These are phyloP conservation scores for Momotus momota DNA, from an alignment of 2,797 vertebrate genomes.

Conservation along the genomic window DNA sequence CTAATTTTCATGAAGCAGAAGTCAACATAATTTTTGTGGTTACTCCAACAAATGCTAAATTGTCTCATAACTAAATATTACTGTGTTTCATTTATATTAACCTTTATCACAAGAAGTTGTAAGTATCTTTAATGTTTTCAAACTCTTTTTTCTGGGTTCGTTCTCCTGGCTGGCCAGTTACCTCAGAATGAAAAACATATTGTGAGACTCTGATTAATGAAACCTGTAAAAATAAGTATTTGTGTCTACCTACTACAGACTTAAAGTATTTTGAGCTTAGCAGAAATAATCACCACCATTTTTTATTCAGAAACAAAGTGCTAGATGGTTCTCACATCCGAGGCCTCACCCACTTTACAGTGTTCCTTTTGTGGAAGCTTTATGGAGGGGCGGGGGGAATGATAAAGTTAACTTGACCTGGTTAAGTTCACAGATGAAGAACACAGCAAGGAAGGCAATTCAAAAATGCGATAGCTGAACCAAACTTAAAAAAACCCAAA, in stretches of 20 bases:
- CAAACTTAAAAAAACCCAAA: not conserved
- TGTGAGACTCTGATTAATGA: not conserved
- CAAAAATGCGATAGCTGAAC: not conserved
- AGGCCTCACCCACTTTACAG: not conserved
- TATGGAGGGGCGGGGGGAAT: not conserved
- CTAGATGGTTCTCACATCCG: constrained; percentile 2
- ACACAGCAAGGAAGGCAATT: not conserved
- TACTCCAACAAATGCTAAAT: not conserved
- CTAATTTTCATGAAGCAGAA: not conserved
- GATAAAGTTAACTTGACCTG: not conserved
- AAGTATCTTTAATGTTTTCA: constrained; percentile 3
- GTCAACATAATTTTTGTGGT: not conserved
- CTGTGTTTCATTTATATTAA: not conserved
- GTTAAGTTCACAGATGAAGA: not conserved
- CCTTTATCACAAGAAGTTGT: not conserved
- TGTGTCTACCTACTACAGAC: not conserved
- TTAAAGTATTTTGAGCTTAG: constrained; percentile 29
- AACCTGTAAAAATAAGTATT: constrained; percentile 3
- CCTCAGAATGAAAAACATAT: not conserved
- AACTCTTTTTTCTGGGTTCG: not conserved
- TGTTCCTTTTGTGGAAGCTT: constrained; percentile 24
- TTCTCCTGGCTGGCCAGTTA: not conserved
- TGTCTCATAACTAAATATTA: not conserved
- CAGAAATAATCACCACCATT: not conserved
- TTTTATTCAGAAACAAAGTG: constrained; percentile 35